Conservation (phyloP, 2,113 vertebrate species). For the Xyrauchen texanus region DNA sequence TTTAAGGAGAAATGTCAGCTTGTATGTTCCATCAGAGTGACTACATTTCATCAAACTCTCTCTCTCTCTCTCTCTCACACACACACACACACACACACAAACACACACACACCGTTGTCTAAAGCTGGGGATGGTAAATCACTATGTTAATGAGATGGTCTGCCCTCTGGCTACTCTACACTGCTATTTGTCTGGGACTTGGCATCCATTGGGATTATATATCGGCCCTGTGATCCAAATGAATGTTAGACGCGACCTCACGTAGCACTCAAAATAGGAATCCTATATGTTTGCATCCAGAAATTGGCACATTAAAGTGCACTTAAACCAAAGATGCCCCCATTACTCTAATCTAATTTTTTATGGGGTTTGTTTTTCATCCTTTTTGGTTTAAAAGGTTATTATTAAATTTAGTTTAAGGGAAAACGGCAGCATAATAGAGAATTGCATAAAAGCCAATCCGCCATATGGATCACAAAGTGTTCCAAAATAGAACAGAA, state of each 20-base stretch:
- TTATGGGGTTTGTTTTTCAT: not conserved
- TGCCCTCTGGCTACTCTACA: conserved; percentile 35
- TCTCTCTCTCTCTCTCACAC: too few relatives aligned
- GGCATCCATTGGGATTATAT: conserved; percentile 41
- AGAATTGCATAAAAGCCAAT: not conserved
- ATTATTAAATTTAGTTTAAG: not conserved
- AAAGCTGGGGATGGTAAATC: conserved; percentile 39
- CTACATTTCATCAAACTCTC: conserved; percentile 32
- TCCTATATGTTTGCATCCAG: not conserved
- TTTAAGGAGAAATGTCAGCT: conserved; percentile 21
- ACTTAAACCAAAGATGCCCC: too few relatives aligned
- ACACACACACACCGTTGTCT: conserved; percentile 14
- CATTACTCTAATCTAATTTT: not conserved
- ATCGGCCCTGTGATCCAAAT: conserved; percentile 21
- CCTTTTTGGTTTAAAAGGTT: not conserved
- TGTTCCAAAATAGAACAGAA: not conserved
- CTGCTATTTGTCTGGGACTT: conserved; percentile 34
- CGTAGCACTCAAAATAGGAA: not conserved
- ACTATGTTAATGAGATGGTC: conserved; percentile 43
- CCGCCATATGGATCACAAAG: not conserved
- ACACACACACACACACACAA: not conserved
- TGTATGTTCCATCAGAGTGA: conserved; percentile 24
- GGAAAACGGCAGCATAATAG: too few relatives aligned
- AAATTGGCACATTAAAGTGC: not conserved
- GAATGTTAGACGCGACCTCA: not conserved